phyloP scores from a whole-genome alignment of 2,888 invertebrate genomes.

The Nymphalis polychloros region DNA sequence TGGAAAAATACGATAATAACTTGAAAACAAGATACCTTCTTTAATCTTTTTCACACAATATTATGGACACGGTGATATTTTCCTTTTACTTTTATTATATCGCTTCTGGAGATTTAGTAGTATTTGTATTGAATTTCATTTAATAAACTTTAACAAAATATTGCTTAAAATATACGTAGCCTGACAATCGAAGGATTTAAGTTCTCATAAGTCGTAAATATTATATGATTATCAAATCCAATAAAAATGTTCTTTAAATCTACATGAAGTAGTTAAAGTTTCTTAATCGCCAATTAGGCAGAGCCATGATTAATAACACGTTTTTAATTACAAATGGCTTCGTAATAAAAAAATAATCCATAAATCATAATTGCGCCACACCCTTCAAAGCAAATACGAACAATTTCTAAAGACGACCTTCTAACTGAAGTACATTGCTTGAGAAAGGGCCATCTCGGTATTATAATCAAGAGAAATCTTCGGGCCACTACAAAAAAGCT shows the following conservation, averaged over 20 bases:
- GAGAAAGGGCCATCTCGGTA: conserved; percentile 29
- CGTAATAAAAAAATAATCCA: conserved; percentile 2
- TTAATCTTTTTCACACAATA: too few species aligned
- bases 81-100: too few species aligned
- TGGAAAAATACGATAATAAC: neutral
- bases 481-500: conserved; percentile 18
- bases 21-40: neutral
- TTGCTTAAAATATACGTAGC: too few species aligned
- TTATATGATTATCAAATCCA: too few species aligned
- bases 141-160: too few species aligned
- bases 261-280: too few species aligned
- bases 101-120: too few species aligned
- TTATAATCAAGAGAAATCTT: conserved; percentile 32
- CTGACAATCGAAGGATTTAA: too few species aligned
- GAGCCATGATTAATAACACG: neutral
- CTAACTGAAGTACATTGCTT: conserved; percentile 28
- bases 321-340: neutral
- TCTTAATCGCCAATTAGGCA: neutral
- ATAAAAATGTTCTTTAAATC: too few species aligned
- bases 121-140: too few species aligned
- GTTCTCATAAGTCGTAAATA: too few species aligned
- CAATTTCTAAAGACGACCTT: conserved; percentile 32
- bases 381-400: conserved; percentile 16
- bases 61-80: too few species aligned
- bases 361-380: conserved; percentile 18